A percentile compares a stretch with the other conserved stretches of the same genome.
phyloP scores from a whole-genome alignment of 2,888 invertebrate genomes.

The Hydrotaea cyrtoneurina region DNA sequence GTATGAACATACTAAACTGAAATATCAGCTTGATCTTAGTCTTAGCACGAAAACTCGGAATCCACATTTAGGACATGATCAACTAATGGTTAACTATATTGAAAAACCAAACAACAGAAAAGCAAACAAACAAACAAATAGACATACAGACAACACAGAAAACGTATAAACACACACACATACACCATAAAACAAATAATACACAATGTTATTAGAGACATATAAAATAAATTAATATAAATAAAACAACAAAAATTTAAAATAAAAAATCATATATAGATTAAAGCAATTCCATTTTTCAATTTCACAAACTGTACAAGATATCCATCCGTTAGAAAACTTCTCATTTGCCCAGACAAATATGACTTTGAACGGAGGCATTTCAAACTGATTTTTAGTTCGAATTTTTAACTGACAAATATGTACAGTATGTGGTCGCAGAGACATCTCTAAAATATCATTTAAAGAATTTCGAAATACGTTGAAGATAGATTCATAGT shows the following conservation, averaged over 20 bases:
- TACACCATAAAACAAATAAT: constrained; percentile 28
- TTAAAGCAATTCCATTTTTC: background rate
- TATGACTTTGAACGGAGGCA: too few relatives aligned
- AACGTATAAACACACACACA: constrained; percentile 10
- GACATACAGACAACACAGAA: constrained; percentile 16
- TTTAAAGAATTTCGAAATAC: too few relatives aligned
- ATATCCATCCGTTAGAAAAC: too few relatives aligned
- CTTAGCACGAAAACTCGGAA: background rate
- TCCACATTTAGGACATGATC: constrained; percentile 47
- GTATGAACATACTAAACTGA: background rate
- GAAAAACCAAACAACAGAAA: constrained; percentile 39
- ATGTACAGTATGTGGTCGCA: too few relatives aligned
- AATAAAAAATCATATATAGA: constrained; percentile 33
- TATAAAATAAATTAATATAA: constrained; percentile 44
- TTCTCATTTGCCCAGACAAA: too few relatives aligned
- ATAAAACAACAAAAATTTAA: constrained; percentile 37
- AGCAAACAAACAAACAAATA: background rate
- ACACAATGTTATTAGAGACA: constrained; percentile 60
- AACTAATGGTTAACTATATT: constrained; percentile 50
- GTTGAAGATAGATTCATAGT: too few relatives aligned
- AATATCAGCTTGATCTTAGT: constrained; percentile 1
- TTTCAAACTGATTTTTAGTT: too few relatives aligned
- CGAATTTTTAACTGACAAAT: too few relatives aligned
- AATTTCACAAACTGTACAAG: background rate
- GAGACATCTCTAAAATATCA: too few relatives aligned